Conservation (phyloP, 2,797 vertebrate genomes). For the Gambusia yucatana region DNA sequence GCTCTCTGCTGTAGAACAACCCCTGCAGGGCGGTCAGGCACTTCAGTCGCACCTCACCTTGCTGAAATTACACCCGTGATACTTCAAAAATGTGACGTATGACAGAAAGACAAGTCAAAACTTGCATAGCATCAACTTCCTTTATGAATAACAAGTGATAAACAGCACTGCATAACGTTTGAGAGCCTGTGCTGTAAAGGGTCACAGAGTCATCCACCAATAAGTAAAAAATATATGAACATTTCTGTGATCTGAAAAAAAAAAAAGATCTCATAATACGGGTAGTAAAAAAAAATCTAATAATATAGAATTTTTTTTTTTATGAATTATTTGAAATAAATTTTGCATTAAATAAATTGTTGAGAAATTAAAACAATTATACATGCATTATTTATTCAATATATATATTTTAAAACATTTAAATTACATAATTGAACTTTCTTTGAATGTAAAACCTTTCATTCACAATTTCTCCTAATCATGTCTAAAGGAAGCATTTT, state of each 20-base stretch:
- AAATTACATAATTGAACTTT: not conserved
- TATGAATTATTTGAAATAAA: not conserved
- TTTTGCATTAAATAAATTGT: not conserved
- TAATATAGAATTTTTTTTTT: not conserved
- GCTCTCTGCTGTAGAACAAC: conserved; percentile 94
- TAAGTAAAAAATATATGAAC: not conserved
- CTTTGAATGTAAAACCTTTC: not conserved
- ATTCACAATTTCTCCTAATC: not conserved
- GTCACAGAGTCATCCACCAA: not conserved
- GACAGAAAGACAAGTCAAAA: not conserved
- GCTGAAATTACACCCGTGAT: conserved; percentile 73
- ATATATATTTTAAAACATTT: not conserved
- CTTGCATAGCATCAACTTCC: not conserved
- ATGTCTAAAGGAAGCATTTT: not conserved
- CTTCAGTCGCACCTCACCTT: conserved; percentile 97
- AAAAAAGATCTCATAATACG: too few relatives aligned
- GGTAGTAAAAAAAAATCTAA: not conserved
- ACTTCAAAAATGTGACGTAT: not conserved
- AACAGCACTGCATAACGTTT: not conserved
- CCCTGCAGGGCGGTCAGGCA: conserved; percentile 95
- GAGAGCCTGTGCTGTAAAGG: not conserved
- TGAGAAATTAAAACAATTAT: not conserved
- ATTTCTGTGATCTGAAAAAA: not conserved
- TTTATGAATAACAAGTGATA: not conserved
- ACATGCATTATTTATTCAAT: not conserved